Evolutionary conservation across 1,140 invertebrate species (phyloP), one percentile per base, ranked within the genome.

Genomic region (Drosophila kanapiae): DNA sequence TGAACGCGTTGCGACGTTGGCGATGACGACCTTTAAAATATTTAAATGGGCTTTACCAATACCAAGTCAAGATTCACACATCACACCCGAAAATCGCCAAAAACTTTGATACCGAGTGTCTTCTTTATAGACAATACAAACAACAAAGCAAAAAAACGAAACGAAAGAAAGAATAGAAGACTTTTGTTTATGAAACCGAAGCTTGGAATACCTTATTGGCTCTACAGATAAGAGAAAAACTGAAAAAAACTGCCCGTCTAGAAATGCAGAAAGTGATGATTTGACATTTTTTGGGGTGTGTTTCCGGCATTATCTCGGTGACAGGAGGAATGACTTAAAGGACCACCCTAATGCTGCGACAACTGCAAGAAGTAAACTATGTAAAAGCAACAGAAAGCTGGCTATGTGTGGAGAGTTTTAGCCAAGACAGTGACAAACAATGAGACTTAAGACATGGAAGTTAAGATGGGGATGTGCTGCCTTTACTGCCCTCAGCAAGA

Each of bases 41-140:
- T 71, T 56, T 61, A 63, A 72, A 64, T 78, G 33, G 49, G 49
- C 29, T 31, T 38, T 56, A 38, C 23, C n/a, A 38, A 56, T 56
- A 56, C 53, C 53, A 38, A n/a, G 35, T 38, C 35, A 56, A 56
- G 53, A 38, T 38, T 56, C 53, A 56, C 53, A 56, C 53, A 56
- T 27, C 48, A 11, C 48, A 51, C 13, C 16, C 35, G 53, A 56
- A 56, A 27, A 53, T 35, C 16, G 51, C 51, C 51, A 56, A 56
- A 56, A 56, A 10, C 0, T 38, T 38, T 38, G 51, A 54, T 54
- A 38, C n/a, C 33, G 13, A 54, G 33, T 23, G 33, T 14, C 51
- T 54, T 38, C 3, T 54, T 54, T 9, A 3, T 8, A 23, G 18
- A 54, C 48, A 51, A 49, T 29, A 27, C n/a, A 23, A 23, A 23